Conservation (phyloP, 2,888 invertebrate species). For the Metallyticus violacea region DNA sequence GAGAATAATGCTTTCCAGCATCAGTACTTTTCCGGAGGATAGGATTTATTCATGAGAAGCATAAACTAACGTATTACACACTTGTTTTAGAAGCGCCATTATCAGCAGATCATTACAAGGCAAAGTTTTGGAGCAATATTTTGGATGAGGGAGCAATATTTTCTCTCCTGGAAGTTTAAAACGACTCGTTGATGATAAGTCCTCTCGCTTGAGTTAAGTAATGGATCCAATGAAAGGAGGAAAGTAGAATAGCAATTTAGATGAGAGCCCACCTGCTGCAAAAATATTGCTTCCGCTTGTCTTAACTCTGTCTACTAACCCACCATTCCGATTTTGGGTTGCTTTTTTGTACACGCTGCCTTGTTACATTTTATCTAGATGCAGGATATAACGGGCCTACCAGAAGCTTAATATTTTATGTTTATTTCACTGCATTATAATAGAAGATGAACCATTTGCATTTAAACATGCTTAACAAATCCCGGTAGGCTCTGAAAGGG, state of each 20-base stretch:
- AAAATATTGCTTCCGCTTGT: background rate
- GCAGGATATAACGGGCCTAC: too few species aligned
- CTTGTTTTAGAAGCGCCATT: background rate
- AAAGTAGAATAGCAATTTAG: background rate
- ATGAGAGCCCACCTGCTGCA: background rate
- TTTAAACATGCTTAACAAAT: too few species aligned
- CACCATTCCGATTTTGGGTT: background rate
- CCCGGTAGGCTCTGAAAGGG: too few species aligned
- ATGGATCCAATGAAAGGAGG: background rate
- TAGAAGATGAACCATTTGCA: too few species aligned
- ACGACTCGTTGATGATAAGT: background rate
- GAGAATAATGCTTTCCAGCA: too few species aligned
- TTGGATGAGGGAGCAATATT: background rate
- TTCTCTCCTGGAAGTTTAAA: background rate
- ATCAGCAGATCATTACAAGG: background rate
- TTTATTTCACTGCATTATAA: too few species aligned
- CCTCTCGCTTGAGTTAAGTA: background rate
- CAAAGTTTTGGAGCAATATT: background rate
- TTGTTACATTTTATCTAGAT: background rate
- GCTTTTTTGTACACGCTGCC: too few species aligned
- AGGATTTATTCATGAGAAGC: background rate
- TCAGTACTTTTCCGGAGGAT: background rate
- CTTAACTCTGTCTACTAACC: background rate
- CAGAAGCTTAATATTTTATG: too few species aligned
- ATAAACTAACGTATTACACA: background rate